Base-by-base conservation (phyloP, 2,113 vertebrate genomes). In the Xenotilapia caudafasciata region DNA sequence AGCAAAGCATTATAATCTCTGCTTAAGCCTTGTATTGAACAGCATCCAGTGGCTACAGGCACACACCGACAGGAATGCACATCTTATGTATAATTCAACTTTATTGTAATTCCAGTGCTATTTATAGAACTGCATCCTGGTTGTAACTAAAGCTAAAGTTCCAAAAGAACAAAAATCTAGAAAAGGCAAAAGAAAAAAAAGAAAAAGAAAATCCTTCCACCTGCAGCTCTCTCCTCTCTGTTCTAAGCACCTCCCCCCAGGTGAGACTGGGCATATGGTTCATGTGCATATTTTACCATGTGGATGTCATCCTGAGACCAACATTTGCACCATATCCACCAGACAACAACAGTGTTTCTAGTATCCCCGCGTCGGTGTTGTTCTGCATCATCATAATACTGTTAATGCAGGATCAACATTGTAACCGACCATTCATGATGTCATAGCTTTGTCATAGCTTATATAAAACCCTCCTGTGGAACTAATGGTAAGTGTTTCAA, bases 341-440 rank as follows among this genome's bases (percentile, higher is more conserved):
- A 42, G 65, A 70, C n/a, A 70, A 70, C 21, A 70, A 23, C 65
- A 0, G 21, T 28, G 40, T 73, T 26, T 45, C 40, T 45, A 26
- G 10, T 80, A 53, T 28, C 40, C 68, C 40, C 2, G 3, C 2
- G 5, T 45, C 0, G 0, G 40, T 28, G 38, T 45, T 73, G 21
- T 70, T 70, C 38, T 26, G 68, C 4, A 0, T 73, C 13, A 73
- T 73, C 68, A 26, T 73, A 26, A 45, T 3, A 45, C 13, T 45
- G 38, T 42, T 23, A 42, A 42, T 42, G 7, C 65, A 9, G 1
- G 65, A 70, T 70, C 35, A 70, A 26, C 65, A 26, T 2, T 2
- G 68, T 45, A 73, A 45, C 38, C 0, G 2, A 26, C 8, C 21
- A 73, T 17, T 45, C 68, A 26, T 26, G 21, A 45, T 73, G 40